Evolutionary conservation across 2,888 invertebrate species (phyloP).

Genomic region (Poecilobothrus nobilitatus): DNA sequence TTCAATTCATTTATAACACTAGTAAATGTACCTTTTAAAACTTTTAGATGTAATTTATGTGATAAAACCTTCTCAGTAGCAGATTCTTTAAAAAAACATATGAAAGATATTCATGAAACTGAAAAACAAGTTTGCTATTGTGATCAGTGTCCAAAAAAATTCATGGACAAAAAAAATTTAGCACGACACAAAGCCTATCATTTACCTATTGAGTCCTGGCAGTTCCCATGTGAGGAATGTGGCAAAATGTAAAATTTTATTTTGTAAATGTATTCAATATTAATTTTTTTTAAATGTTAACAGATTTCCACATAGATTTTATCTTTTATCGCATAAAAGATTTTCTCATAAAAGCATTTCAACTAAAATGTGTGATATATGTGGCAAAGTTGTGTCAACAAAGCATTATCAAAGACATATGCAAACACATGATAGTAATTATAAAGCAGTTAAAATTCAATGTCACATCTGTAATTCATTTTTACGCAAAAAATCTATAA

Average conservation of each 20-base stretch:
- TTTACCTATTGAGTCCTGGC: constrained; percentile 28
- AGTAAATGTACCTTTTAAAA: too few species aligned
- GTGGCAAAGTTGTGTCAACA: constrained; percentile 32
- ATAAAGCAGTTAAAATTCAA: constrained; percentile 37
- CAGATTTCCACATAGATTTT: constrained; percentile 29
- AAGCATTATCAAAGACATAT: constrained; percentile 34
- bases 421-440: constrained; percentile 29
- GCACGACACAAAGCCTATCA: constrained; percentile 39
- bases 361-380: constrained; percentile 40
- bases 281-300: too few species aligned
- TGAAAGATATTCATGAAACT: constrained; percentile 37
- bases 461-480: constrained; percentile 39
- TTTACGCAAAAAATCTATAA: constrained; percentile 35
- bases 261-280: too few species aligned
- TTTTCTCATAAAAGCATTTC: background rate
- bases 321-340: background rate
- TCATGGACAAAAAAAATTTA: constrained; percentile 37
- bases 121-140: constrained; percentile 37
- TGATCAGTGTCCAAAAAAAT: constrained; percentile 37
- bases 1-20: constrained; percentile 8
- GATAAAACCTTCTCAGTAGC: constrained; percentile 39
- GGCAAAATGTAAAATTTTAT: constrained; percentile 18
- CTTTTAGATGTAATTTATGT: constrained; percentile 38
- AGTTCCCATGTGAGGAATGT: constrained; percentile 21
- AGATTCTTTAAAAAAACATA: constrained; percentile 39